These are phyloP conservation scores for Argentina silus DNA, from an alignment of 2,797 vertebrate genomes.

Conservation along the genomic window DNA sequence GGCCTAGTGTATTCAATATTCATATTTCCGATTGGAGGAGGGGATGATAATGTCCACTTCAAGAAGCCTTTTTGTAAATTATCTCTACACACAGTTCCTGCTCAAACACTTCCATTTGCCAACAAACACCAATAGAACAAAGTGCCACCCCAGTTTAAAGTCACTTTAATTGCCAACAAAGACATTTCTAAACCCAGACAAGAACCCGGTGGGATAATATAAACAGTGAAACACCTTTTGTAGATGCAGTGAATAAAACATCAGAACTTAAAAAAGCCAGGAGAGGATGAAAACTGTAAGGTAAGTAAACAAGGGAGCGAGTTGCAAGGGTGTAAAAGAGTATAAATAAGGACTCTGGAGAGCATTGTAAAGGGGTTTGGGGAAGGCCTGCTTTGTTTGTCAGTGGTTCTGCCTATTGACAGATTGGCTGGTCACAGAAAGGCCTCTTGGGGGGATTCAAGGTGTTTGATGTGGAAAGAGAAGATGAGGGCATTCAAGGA, in stretches of 20 bases:
- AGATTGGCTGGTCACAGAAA: too few species aligned
- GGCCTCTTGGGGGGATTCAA: too few species aligned
- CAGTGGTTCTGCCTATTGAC: too few species aligned
- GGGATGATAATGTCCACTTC: constrained; percentile 2
- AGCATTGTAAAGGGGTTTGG: too few species aligned
- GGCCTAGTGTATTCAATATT: constrained; percentile 22
- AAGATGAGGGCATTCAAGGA: too few species aligned
- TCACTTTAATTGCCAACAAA: neutral
- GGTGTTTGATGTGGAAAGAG: too few species aligned
- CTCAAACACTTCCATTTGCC: too few species aligned
- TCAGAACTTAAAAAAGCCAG: neutral
- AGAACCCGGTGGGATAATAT: neutral
- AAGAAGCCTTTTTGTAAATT: constrained; percentile 4
- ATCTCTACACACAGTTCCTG: neutral
- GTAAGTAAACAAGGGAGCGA: neutral
- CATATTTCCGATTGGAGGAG: constrained; percentile 12
- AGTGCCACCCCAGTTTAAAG: neutral
- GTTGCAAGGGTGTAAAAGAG: neutral
- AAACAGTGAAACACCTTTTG: neutral
- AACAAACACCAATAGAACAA: neutral
- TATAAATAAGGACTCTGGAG: too few species aligned
- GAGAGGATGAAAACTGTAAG: neutral
- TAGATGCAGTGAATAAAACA: neutral
- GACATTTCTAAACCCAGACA: too few species aligned
- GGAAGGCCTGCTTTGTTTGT: too few species aligned